These are phyloP conservation scores for Verasper variegatus DNA, from an alignment of 2,113 vertebrate genomes.

Conservation along the genomic window DNA sequence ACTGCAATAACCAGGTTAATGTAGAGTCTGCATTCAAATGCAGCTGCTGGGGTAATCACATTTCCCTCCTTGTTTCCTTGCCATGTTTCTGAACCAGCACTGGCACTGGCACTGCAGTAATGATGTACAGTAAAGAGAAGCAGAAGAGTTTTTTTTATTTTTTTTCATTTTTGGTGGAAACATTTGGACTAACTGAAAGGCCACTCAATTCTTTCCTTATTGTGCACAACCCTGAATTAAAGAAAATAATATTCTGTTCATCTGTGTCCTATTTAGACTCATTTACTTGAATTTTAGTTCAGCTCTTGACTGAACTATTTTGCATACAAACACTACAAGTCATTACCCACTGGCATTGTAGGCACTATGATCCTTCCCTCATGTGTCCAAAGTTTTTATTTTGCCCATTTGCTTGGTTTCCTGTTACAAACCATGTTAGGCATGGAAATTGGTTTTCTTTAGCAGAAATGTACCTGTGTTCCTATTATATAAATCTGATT, in stretches of 20 bases:
- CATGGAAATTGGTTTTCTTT: slow-evolving; percentile 4
- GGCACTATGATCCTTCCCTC: background rate
- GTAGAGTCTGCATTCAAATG: slow-evolving; percentile 34
- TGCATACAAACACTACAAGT: slow-evolving; percentile 5
- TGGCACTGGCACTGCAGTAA: slow-evolving; percentile 32
- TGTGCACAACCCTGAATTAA: slow-evolving; percentile 16
- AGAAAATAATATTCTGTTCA: background rate
- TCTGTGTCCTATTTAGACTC: slow-evolving; percentile 2
- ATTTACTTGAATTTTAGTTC: slow-evolving; percentile 5
- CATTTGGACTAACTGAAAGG: slow-evolving; percentile 23
- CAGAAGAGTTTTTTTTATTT: slow-evolving; percentile 4
- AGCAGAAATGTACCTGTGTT: slow-evolving; percentile 10
- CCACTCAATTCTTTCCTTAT: slow-evolving; percentile 18
- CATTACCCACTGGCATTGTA: background rate
- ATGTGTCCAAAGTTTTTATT: background rate
- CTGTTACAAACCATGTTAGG: slow-evolving; percentile 2
- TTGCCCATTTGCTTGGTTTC: slow-evolving; percentile 9
- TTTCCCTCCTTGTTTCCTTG: slow-evolving; percentile 25
- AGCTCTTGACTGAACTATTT: slow-evolving; percentile 5
- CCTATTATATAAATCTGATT: background rate
- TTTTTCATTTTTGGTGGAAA: slow-evolving; percentile 27
- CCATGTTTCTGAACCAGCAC: slow-evolving; percentile 24
- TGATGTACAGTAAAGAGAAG: slow-evolving; percentile 25
- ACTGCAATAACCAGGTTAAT: slow-evolving; percentile 44
- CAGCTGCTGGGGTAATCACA: slow-evolving; percentile 40